These are phyloP conservation scores for Salvator merianae DNA, from an alignment of 2,113 vertebrate genomes.

Conservation along the genomic window DNA sequence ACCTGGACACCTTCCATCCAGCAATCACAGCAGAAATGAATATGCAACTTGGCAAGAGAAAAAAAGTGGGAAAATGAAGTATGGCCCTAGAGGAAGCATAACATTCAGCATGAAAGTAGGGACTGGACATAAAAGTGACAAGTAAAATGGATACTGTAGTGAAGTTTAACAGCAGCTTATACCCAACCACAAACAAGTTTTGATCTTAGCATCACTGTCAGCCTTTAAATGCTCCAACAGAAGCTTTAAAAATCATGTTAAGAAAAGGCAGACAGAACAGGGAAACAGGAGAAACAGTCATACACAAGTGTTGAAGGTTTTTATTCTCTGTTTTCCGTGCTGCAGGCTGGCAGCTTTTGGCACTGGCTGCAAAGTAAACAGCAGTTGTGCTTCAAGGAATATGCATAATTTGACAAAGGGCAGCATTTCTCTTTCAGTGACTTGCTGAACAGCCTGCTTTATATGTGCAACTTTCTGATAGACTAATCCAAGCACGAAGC, in stretches of 20 bases:
- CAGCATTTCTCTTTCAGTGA: fast-evolving
- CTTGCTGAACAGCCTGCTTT: fast-evolving
- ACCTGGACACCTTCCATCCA: not conserved
- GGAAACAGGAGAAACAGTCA: not conserved
- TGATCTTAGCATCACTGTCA: not conserved
- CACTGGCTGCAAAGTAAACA: not conserved
- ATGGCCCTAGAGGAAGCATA: not conserved
- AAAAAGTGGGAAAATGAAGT: too few species aligned
- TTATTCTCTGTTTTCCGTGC: fast-evolving
- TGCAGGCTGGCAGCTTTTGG: not conserved
- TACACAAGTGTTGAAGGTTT: not conserved
- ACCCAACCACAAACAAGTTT: not conserved
- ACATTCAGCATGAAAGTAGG: not conserved
- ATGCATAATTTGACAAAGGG: not conserved
- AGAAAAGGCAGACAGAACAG: not conserved
- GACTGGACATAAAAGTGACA: not conserved
- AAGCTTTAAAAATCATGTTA: not conserved
- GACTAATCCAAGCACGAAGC: not conserved
- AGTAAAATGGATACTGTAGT: not conserved
- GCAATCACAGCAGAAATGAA: not conserved
- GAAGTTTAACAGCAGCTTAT: not conserved
- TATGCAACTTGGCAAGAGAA: not conserved
- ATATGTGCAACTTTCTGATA: not conserved
- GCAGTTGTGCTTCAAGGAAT: constrained; percentile 7
- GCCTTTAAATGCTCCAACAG: not conserved